Evolutionary conservation across 92 coral and sea anemone genomes (phyloP).

Genomic region (Porites divaricata): DNA sequence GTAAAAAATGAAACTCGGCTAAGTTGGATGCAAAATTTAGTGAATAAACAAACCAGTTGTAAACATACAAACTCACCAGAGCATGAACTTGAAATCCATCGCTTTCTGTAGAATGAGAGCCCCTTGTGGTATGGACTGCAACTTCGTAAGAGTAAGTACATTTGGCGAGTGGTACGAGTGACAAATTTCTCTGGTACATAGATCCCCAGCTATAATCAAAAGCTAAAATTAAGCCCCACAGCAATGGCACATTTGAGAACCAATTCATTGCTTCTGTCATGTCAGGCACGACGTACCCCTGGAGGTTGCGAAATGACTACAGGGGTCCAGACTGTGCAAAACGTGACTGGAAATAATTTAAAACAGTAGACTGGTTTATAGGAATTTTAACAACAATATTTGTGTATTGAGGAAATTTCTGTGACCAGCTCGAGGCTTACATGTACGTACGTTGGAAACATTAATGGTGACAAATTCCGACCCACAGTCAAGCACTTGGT

Average conservation of each 20-base stretch:
- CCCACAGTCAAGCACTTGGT: neutral
- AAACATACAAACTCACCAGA: constrained; percentile 53
- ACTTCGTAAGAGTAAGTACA: constrained; percentile 89
- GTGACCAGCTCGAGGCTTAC: no score
- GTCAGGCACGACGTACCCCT: neutral
- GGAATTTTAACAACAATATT: no score
- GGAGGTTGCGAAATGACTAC: constrained; percentile 1
- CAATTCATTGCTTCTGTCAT: constrained; percentile 16
- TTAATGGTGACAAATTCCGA: neutral
- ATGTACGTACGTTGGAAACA: no score
- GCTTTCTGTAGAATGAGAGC: constrained; percentile 75
- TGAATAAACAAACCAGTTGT: neutral
- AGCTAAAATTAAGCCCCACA: neutral
- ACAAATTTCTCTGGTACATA: neutral
- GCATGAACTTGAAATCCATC: constrained; percentile 79
- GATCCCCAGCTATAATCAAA: neutral
- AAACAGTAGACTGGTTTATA: neutral
- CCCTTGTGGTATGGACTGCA: constrained; percentile 86
- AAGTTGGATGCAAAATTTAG: neutral
- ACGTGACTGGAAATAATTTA: neutral
- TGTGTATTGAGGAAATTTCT: no score
- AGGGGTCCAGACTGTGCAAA: neutral
- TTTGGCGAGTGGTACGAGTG: neutral
- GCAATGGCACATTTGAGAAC: neutral
- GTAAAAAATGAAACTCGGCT: no score